phyloP scores from a whole-genome alignment of 2,113 vertebrate species.

The Sisor rabdophorus region DNA sequence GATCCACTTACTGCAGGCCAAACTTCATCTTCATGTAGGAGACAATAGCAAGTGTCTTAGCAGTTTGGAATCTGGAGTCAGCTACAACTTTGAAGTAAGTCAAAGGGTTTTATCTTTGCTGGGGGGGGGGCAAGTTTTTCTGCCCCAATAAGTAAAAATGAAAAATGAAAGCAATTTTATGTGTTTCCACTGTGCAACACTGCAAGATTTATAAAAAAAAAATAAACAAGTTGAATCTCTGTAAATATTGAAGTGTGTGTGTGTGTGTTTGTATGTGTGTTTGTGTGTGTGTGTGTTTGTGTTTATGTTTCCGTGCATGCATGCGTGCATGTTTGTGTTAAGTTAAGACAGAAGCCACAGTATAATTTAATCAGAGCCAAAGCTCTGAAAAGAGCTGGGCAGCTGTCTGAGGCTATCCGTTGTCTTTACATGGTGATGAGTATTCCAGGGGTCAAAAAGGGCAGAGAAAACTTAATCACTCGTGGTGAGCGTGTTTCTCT shows the following conservation, averaged over 20 bases:
- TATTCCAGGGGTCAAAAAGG: slow-evolving; percentile 53
- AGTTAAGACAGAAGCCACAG: slow-evolving; percentile 69
- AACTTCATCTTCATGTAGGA: slow-evolving; percentile 62
- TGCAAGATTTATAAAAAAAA: no score
- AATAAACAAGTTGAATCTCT: no score
- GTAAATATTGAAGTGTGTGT: not conserved
- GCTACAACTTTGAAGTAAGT: slow-evolving; percentile 73
- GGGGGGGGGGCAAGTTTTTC: no score
- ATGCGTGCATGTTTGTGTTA: not conserved
- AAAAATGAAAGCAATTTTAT: no score
- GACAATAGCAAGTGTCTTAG: slow-evolving; percentile 66
- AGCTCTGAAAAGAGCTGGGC: slow-evolving; percentile 62
- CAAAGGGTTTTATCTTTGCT: not conserved
- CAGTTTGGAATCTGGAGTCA: slow-evolving; percentile 68
- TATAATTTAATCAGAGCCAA: slow-evolving; percentile 71
- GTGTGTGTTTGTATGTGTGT: not conserved
- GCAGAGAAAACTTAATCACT: slow-evolving; percentile 21
- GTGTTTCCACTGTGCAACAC: no score
- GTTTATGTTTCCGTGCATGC: not conserved
- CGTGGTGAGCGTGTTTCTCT: slow-evolving; percentile 62
- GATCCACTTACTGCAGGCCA: slow-evolving; percentile 69
- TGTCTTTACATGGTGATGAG: slow-evolving; percentile 64
- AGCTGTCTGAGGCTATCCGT: slow-evolving; percentile 64
- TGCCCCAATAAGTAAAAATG: no score
- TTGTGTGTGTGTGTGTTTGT: not conserved